A percentile compares a stretch with the other conserved stretches of the same genome.
phyloP scores from a whole-genome alignment of 92 coral and sea anemone genomes.

The Epizoanthus fatuus region DNA sequence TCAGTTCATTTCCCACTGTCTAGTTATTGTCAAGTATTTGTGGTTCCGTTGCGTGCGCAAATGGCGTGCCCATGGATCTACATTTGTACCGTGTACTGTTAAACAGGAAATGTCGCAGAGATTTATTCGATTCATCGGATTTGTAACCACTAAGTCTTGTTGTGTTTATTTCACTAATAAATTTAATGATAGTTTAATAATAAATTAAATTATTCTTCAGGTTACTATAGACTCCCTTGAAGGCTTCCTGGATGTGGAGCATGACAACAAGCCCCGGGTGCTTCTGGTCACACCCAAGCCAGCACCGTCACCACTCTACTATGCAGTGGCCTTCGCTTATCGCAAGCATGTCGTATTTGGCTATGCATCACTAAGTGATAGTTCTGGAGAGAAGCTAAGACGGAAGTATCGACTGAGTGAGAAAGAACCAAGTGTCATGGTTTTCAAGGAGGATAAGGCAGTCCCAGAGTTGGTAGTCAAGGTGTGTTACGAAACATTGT shows the following conservation, averaged over 20 bases:
- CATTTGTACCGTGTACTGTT: neutral
- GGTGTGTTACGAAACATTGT: slow-evolving; percentile 48
- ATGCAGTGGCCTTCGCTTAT: slow-evolving; percentile 87
- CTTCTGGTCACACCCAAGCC: slow-evolving; percentile 87
- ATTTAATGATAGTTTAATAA: neutral
- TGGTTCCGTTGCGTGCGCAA: slow-evolving; percentile 4
- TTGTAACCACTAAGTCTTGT: neutral
- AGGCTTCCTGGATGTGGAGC: slow-evolving; percentile 70
- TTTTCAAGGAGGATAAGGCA: slow-evolving; percentile 90
- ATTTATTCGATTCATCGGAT: neutral
- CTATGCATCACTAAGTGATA: slow-evolving; percentile 68
- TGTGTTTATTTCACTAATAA: no score
- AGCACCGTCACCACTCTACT: slow-evolving; percentile 80
- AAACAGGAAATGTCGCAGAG: neutral
- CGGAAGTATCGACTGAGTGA: slow-evolving; percentile 68
- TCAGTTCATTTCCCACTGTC: neutral
- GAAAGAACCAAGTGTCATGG: slow-evolving; percentile 81
- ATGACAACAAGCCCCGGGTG: slow-evolving; percentile 88
- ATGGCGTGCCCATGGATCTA: neutral
- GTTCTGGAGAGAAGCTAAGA: slow-evolving; percentile 74
- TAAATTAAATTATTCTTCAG: slow-evolving; percentile 17
- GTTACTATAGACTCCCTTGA: slow-evolving; percentile 55
- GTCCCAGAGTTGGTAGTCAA: slow-evolving; percentile 84
- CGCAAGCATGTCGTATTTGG: slow-evolving; percentile 79
- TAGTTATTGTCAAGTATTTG: neutral